Evolutionary conservation across 2,797 vertebrate species (phyloP).

Genomic region (Diceros bicornis): DNA sequence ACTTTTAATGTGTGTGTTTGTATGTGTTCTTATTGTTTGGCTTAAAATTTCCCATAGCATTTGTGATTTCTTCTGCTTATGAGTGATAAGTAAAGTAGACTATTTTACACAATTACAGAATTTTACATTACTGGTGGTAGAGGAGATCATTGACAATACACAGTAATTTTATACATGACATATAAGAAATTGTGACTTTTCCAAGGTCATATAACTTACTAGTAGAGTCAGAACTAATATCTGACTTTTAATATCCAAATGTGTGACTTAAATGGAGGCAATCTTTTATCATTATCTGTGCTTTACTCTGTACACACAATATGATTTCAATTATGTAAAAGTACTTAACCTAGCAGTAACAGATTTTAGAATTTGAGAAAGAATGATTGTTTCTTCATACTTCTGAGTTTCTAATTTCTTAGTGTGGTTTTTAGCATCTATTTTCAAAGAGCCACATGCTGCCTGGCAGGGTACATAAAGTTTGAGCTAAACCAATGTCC

Average conservation of each 20-base stretch:
- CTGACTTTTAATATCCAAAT: not conserved
- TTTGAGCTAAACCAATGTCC: not conserved
- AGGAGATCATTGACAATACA: not conserved
- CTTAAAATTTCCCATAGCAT: not conserved
- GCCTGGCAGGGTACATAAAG: not conserved
- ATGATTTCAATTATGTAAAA: not conserved
- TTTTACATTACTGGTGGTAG: not conserved
- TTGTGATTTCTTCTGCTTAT: not conserved
- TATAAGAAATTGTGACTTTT: not conserved
- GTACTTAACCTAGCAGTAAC: no score
- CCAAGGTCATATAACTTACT: not conserved
- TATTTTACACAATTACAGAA: not conserved
- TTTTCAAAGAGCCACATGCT: not conserved
- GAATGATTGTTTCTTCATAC: not conserved
- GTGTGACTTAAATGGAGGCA: not conserved
- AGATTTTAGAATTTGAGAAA: not conserved
- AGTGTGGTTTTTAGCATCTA: not conserved
- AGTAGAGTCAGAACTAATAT: not conserved
- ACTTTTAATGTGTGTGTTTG: not conserved
- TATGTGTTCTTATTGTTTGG: not conserved
- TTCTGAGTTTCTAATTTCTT: not conserved
- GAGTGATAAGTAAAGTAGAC: no score
- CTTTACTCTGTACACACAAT: not conserved
- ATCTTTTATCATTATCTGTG: not conserved
- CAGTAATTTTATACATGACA: not conserved